Evolutionary conservation across 2,113 vertebrate genomes (phyloP).

Genomic region (Scomber scombrus): DNA sequence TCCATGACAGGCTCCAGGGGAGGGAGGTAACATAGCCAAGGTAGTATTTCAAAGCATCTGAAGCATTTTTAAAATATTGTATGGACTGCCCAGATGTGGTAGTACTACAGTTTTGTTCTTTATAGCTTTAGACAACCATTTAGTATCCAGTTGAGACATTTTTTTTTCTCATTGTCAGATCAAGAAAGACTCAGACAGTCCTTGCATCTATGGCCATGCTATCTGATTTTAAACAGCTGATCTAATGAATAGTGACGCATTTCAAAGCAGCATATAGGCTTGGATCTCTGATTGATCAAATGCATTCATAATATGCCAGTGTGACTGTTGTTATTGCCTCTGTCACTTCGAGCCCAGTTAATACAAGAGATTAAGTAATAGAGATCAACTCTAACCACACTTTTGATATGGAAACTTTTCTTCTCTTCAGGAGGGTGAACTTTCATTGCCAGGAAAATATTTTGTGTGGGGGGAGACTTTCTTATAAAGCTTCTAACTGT

Average conservation of each 20-base stretch:
- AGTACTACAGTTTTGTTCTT: neutral
- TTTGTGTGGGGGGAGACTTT: neutral
- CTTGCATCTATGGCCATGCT: neutral
- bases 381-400: constrained; percentile 17
- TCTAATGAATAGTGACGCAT: constrained; percentile 13
- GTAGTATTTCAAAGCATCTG: constrained; percentile 7
- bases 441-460: constrained; percentile 22
- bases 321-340: constrained; percentile 16
- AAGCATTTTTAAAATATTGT: neutral
- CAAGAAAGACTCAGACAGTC: neutral
- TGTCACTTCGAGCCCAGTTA: constrained; percentile 1
- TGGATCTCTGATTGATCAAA: constrained; percentile 20
- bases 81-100: neutral
- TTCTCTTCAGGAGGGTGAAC: constrained; percentile 10
- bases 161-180: neutral
- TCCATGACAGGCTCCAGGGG: constrained; percentile 34
- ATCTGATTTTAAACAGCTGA: neutral
- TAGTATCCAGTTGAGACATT: neutral
- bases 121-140: neutral
- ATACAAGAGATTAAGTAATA: constrained; percentile 3
- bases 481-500: constrained; percentile 4
- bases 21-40: constrained; percentile 25
- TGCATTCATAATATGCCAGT: neutral
- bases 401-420: constrained; percentile 36
- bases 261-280: constrained; percentile 1